Conservation (phyloP, 2,888 invertebrate genomes). For the Andrena marginata region DNA sequence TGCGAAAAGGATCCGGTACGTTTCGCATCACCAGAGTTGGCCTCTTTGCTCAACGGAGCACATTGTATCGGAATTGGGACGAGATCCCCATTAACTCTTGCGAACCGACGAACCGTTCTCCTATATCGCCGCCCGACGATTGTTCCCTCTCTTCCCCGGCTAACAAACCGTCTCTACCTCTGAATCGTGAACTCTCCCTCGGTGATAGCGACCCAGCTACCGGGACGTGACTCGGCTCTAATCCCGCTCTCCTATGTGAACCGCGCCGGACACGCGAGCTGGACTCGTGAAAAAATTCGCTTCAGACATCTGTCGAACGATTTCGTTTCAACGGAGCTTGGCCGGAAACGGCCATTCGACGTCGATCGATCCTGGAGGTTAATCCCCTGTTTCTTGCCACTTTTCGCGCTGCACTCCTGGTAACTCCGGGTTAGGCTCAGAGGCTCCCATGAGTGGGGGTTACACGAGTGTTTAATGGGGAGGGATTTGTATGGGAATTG, state of each 20-base stretch:
- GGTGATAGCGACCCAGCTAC: constrained; percentile 26
- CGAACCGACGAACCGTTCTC: constrained; percentile 53
- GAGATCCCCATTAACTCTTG: constrained; percentile 61
- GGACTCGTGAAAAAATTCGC: constrained; percentile 36
- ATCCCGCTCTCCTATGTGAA: constrained; percentile 26
- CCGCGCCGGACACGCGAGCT: constrained; percentile 1
- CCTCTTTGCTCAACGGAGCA: constrained; percentile 60
- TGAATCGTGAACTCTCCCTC: constrained; percentile 44
- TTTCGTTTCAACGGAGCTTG: background rate
- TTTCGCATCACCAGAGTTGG: constrained; percentile 54
- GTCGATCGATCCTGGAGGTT: background rate
- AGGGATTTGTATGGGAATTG: too few species aligned
- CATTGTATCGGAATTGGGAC: constrained; percentile 64
- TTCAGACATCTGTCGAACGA: constrained; percentile 31
- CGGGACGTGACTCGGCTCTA: constrained; percentile 48
- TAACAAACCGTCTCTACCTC: constrained; percentile 54
- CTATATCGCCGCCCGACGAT: constrained; percentile 47
- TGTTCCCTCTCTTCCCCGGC: constrained; percentile 47
- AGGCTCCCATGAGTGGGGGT: background rate
- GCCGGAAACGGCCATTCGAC: constrained; percentile 7
- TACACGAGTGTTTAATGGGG: background rate
- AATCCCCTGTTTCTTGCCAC: background rate
- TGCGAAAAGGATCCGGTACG: constrained; percentile 43
- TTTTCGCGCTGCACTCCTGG: background rate
- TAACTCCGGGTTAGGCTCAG: background rate